Evolutionary conservation across 2,113 vertebrate species (phyloP), one percentile per base, ranked within the genome.

Genomic region (Aegithalos caudatus): DNA sequence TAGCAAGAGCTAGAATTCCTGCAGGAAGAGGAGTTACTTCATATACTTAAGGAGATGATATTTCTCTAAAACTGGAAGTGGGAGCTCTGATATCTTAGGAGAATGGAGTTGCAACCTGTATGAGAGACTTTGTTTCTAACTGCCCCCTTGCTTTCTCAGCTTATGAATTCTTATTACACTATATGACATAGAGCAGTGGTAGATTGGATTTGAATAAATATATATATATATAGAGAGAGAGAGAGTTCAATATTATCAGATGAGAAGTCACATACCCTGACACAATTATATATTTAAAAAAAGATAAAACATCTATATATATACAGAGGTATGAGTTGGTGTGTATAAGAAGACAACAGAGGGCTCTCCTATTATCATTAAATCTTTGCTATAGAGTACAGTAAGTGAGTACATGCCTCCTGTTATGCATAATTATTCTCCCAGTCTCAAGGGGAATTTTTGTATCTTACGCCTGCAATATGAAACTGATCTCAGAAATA

Each of bases 401-500:
- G 25, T 62, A 48, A 64, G 44, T 65, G 29, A 91, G 24, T 44
- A 31, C 54, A 21, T 58, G 74, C 72, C 58, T 93, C 27, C 71
- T 76, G 25, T 82, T 90, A 74, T 2, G 33, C 45, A 54, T 72
- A 86, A 94, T 91, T 94, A 84, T 89, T 88, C 48, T 90, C 29
- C 51, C 29, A 45, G 89, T 95, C 93, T 89, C 91, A n/a, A 50
- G 81, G 77, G 83, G 37, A 61, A 87, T 12, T 92, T 95, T 83
- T 86, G 37, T 85, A 18, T 87, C 69, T 87, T 84, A 69, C 3
- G 6, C 76, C 58, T 85, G 73, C 73, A 71, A 23, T 95, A 95
- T 92, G 94, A 94, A 95, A 94, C 86, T 51, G 65, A 82, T 95
- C 86, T 92, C 69, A 71, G 72, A 86, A 92, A 94, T 92, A 61